Conservation (phyloP, 2,888 invertebrate species). For the Cantharis flavilabris region DNA sequence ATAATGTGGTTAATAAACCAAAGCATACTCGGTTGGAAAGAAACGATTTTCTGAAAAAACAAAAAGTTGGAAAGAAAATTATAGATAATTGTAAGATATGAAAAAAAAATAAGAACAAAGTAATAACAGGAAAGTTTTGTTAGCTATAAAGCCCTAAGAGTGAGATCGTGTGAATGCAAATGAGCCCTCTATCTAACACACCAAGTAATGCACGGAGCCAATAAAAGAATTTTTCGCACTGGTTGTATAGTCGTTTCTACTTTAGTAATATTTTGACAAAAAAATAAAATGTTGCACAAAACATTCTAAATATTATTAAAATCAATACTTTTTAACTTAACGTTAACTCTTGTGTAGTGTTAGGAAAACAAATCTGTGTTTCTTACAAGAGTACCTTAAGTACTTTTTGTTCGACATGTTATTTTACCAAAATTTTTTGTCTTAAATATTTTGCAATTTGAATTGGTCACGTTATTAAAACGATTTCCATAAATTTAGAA, state of each 20-base stretch:
- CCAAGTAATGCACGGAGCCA: conserved; percentile 36
- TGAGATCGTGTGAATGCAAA: conserved; percentile 40
- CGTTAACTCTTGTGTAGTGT: neutral
- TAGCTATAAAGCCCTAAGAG: conserved; percentile 37
- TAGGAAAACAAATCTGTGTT: neutral
- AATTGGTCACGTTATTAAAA: neutral
- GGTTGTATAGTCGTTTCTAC: conserved; percentile 18
- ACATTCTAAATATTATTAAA: neutral
- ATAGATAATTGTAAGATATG: conserved; percentile 24
- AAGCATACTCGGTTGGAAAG: neutral
- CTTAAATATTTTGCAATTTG: neutral
- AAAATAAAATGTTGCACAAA: neutral
- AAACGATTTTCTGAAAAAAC: neutral
- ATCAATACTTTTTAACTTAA: neutral
- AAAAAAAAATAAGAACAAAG: conserved; percentile 40
- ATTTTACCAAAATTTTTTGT: neutral
- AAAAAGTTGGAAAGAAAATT: neutral
- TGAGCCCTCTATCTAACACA: conserved; percentile 39
- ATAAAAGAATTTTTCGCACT: conserved; percentile 32
- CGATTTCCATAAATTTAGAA: no score
- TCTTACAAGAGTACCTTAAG: neutral
- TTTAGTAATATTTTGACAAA: conserved; percentile 6
- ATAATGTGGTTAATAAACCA: neutral
- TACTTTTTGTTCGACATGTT: neutral
- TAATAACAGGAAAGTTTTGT: conserved; percentile 37